These are phyloP conservation scores for Dryobotodes eremita DNA, from an alignment of 2,888 invertebrate species.

Conservation along the genomic window DNA sequence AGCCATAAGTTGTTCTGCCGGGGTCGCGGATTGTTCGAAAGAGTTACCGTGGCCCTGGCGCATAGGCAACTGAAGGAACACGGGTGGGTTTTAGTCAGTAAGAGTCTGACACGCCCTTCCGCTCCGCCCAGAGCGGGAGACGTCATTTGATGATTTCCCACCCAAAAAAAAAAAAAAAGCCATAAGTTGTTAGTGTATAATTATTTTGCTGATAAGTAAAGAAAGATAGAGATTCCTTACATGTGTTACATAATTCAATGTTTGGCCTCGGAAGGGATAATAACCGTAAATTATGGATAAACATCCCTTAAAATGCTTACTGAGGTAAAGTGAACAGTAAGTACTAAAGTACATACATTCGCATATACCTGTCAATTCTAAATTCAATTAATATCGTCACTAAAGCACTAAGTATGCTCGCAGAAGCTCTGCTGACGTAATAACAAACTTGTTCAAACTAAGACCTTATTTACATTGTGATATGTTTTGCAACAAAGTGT, in stretches of 20 bases:
- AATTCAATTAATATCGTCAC: slow-evolving; percentile 17
- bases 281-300: background rate
- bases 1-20: background rate
- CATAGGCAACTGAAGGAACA: too few species aligned
- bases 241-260: slow-evolving; percentile 22
- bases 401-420: slow-evolving; percentile 9
- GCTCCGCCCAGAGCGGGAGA: too few species aligned
- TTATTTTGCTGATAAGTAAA: background rate
- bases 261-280: background rate
- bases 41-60: too few species aligned
- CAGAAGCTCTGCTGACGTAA: slow-evolving; percentile 6
- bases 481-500: slow-evolving; percentile 38
- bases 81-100: too few species aligned
- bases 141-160: too few species aligned
- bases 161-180: too few species aligned
- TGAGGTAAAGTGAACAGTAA: background rate
- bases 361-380: background rate
- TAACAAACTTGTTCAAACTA: slow-evolving; percentile 28
- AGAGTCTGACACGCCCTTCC: too few species aligned
- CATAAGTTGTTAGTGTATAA: background rate
- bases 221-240: slow-evolving; percentile 14
- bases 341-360: background rate
- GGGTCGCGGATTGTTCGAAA: too few species aligned
- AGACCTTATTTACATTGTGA: slow-evolving; percentile 35
- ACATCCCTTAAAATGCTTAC: slow-evolving; percentile 1